phyloP scores from a whole-genome alignment of 2,888 invertebrate species.

The Pasiphila rectangulata region DNA sequence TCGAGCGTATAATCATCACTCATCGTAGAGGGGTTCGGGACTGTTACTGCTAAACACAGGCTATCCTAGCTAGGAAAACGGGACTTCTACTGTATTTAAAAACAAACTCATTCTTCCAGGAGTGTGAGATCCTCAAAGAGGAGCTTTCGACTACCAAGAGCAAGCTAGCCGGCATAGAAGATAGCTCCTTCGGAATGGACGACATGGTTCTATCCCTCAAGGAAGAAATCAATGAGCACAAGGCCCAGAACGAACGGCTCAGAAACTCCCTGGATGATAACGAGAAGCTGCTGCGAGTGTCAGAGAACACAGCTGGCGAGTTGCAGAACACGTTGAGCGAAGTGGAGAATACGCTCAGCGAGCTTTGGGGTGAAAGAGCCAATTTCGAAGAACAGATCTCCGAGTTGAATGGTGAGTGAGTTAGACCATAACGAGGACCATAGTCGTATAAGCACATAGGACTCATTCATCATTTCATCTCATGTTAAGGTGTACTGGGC shows the following conservation, averaged over 20 bases:
- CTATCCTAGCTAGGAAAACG: no score
- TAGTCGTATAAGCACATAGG: no score
- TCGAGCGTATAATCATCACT: no score
- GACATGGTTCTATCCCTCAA: constrained; percentile 86
- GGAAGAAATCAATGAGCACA: constrained; percentile 81
- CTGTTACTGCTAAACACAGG: no score
- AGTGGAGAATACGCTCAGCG: constrained; percentile 88
- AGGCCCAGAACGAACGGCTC: constrained; percentile 83
- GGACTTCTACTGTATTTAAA: no score
- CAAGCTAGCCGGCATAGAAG: constrained; percentile 84
- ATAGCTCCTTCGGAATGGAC: constrained; percentile 86
- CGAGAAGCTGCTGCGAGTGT: constrained; percentile 79
- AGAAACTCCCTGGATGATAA: constrained; percentile 83
- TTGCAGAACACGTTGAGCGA: constrained; percentile 87
- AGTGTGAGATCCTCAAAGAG: constrained; percentile 84
- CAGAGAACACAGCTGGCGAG: constrained; percentile 90
- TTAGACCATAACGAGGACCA: no score
- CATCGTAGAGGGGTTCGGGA: no score
- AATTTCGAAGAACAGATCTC: constrained; percentile 73
- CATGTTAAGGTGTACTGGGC: no score
- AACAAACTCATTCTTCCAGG: no score
- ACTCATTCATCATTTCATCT: no score
- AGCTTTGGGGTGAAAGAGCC: constrained; percentile 69
- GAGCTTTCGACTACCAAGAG: constrained; percentile 80
- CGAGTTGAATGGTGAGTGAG: constrained; percentile 69